Base-by-base conservation (phyloP, 2,113 vertebrate species). In the Micromys minutus region DNA sequence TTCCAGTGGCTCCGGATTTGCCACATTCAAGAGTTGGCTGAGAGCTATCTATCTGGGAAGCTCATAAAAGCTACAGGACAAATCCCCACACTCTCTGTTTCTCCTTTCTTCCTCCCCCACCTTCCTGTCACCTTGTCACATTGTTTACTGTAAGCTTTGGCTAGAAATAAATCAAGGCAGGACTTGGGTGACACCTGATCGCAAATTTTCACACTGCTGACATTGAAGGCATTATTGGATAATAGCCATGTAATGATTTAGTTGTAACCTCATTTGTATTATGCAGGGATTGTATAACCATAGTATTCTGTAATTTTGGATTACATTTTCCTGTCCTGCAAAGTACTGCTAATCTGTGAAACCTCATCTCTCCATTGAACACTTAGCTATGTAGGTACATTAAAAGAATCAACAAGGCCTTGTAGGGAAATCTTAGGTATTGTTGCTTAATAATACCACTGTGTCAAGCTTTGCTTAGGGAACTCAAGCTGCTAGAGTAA, bases 391-490 rank as follows among this genome's bases (percentile, higher is more conserved):
- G 87, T 0, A 1, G 97, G 94, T 52, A 96, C 95, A 81, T 97
- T 96, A 95, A 89, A 96, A 97, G 84, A 98, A 98, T 97, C 97
- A 97, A 97, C 92, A 93, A 96, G 94, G 90, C 88, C 97, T 69
- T 1, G 39, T 81, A 97, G 95, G 97, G 96, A 98, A 98, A 96
- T 97, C 96, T 95, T 98, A 91, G 94, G 93, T 97, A 98, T 96
- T 98, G 98, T 97, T 98, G 95, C 96, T 98, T 97, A 98, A 98
- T 98, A 98, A 98, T 94, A 97, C 97, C 97, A 96, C 95, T 63
- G 97, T 96, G 97, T 97, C 94, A 90, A 96, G 97, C 31, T 1
- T 98, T 98, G 97, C 97, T 96, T 98, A 98, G 97, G 95, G 96
- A 97, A 98, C 96, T 97, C 98, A 98, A 98, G 96, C 97, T 97